Percentiles rank a stretch among this genome's conserved stretches.
Evolutionary conservation across 2,797 vertebrate genomes (phyloP).

Genomic region (Neosilurus mollespiculum): DNA sequence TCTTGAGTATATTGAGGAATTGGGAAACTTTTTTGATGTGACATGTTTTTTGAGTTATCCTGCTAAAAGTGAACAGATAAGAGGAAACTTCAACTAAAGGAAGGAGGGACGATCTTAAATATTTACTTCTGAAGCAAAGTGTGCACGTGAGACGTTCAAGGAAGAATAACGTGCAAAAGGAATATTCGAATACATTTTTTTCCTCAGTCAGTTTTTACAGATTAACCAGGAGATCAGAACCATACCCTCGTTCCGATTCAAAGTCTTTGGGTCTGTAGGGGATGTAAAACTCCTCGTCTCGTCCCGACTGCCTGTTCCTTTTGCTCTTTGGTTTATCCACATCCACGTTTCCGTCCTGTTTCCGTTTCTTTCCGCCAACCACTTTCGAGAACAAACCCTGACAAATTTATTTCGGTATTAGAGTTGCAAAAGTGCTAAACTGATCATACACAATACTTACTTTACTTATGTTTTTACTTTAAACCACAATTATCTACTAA

Average conservation of each 20-base stretch:
- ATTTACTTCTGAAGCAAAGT: background rate
- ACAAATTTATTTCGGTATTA: conserved; percentile 12
- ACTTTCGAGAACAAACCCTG: conserved; percentile 83
- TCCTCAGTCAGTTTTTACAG: background rate
- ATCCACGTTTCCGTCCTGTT: background rate
- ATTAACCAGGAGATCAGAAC: background rate
- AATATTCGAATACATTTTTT: background rate
- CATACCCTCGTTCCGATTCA: conserved; percentile 89
- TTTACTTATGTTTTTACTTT: background rate
- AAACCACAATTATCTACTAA: background rate
- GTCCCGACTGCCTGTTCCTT: conserved; percentile 60
- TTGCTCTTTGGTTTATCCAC: conserved; percentile 67
- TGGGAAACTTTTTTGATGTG: no score
- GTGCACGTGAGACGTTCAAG: background rate
- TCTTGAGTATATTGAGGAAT: no score
- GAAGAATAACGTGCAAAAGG: background rate
- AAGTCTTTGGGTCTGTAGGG: conserved; percentile 94
- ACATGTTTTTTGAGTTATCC: no score
- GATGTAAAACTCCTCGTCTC: conserved; percentile 84
- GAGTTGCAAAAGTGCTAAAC: background rate
- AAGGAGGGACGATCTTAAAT: no score
- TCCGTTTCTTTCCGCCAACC: conserved; percentile 76
- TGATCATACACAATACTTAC: background rate
- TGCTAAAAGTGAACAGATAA: no score
- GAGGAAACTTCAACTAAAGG: no score